These are phyloP conservation scores for Parnassius glacialis DNA, from an alignment of 2,888 invertebrate genomes.

Conservation along the genomic window DNA sequence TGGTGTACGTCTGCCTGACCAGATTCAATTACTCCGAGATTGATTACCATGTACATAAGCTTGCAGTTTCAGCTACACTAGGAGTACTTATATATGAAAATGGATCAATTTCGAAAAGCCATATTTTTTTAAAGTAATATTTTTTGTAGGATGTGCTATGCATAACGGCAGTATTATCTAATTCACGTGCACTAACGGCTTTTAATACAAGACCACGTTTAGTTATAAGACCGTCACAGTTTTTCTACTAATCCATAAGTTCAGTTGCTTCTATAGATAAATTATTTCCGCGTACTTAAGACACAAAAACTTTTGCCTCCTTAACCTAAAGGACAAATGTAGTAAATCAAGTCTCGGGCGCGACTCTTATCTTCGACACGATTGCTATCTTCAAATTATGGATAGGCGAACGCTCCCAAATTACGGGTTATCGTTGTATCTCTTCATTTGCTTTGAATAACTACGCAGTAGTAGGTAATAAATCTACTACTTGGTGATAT, in stretches of 20 bases:
- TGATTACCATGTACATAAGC: conserved; percentile 65
- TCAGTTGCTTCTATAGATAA: conserved; percentile 55
- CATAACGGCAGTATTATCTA: too few species aligned
- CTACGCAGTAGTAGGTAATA: neutral
- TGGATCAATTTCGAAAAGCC: too few species aligned
- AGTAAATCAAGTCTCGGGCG: conserved; percentile 61
- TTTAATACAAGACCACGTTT: too few species aligned
- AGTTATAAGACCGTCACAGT: conserved; percentile 2
- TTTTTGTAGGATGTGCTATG: too few species aligned
- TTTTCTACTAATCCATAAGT: conserved; percentile 26
- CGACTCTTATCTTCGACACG: conserved; percentile 57
- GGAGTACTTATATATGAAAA: neutral
- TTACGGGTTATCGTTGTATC: conserved; percentile 41
- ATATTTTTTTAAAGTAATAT: too few species aligned
- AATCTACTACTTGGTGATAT: too few species aligned
- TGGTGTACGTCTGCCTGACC: conserved; percentile 57
- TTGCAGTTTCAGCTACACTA: conserved; percentile 45
- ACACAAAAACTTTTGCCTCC: conserved; percentile 68
- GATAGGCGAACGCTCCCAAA: conserved; percentile 46
- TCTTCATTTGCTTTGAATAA: conserved; percentile 33
- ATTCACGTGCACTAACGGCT: too few species aligned
- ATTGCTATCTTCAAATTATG: conserved; percentile 68
- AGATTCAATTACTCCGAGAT: conserved; percentile 72
- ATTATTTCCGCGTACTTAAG: conserved; percentile 58
- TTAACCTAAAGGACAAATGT: conserved; percentile 65